Conservation (phyloP, 2,797 vertebrate species). For the Sarcoramphus papa region DNA sequence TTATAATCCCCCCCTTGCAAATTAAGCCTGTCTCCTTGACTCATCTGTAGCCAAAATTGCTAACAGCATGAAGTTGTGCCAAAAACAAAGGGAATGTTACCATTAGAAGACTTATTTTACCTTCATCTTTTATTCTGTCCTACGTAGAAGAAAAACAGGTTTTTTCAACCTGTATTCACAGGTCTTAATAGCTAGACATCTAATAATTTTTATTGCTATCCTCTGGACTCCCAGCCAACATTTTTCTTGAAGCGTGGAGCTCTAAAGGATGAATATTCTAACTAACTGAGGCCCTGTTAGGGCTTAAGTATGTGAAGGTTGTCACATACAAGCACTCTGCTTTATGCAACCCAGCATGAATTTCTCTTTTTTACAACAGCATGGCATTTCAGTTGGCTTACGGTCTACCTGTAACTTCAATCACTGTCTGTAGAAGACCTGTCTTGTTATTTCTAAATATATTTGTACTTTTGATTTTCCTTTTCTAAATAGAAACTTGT, state of each 20-base stretch:
- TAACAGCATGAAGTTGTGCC: neutral
- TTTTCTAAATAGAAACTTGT: neutral
- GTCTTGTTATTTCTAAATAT: neutral
- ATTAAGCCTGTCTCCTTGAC: neutral
- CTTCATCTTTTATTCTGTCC: neutral
- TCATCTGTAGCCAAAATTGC: neutral
- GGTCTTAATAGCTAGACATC: neutral
- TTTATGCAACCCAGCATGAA: neutral
- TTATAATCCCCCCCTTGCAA: neutral
- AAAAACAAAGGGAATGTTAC: neutral
- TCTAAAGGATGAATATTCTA: neutral
- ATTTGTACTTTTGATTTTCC: neutral
- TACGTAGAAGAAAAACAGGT: neutral
- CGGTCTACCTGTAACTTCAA: neutral
- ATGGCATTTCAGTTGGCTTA: neutral
- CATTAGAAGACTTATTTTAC: neutral
- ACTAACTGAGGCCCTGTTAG: neutral
- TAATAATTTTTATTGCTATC: neutral
- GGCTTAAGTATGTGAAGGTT: neutral
- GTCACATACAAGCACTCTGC: neutral
- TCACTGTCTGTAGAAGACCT: neutral
- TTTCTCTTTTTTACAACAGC: neutral
- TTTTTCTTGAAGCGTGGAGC: neutral
- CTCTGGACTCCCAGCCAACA: neutral
- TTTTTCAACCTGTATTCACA: neutral